Percentiles rank a stretch among this genome's conserved stretches.
Conservation (phyloP, 2,797 vertebrate species). For the Molossus alvarezi region DNA sequence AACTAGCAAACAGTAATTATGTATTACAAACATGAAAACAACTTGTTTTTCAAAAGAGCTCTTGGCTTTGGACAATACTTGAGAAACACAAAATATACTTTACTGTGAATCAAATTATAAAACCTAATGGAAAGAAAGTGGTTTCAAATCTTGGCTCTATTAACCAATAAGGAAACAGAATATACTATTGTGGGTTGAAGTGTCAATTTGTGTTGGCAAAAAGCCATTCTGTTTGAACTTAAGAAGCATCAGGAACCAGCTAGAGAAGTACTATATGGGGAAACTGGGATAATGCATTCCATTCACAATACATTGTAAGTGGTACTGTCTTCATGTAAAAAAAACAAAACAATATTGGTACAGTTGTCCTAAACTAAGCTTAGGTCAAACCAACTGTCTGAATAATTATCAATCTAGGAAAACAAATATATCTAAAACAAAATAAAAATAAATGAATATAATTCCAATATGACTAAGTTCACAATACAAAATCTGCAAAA, state of each 20-base stretch:
- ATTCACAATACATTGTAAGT: not conserved
- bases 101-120: conserved; percentile 78
- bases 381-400: not conserved
- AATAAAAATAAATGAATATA: not conserved
- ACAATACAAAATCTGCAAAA: not conserved
- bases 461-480: conserved; percentile 12
- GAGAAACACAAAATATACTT: conserved; percentile 72
- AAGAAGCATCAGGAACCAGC: conserved; percentile 77
- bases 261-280: conserved; percentile 46
- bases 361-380: not conserved
- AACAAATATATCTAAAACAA: conserved; percentile 34
- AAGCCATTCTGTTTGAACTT: conserved; percentile 71
- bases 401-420: not conserved
- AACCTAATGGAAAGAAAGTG: conserved; percentile 56
- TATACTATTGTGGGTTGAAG: not conserved
- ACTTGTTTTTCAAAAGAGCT: conserved; percentile 76
- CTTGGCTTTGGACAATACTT: conserved; percentile 70
- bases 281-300: conserved; percentile 54
- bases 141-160: conserved; percentile 76
- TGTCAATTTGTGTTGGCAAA: conserved; percentile 78
- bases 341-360: not conserved
- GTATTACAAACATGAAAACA: conserved; percentile 38
- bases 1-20: conserved; percentile 77
- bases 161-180: conserved; percentile 76
- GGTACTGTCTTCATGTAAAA: not conserved